phyloP scores from a whole-genome alignment of 2,797 vertebrate genomes.

The Macrochelys suwanniensis region DNA sequence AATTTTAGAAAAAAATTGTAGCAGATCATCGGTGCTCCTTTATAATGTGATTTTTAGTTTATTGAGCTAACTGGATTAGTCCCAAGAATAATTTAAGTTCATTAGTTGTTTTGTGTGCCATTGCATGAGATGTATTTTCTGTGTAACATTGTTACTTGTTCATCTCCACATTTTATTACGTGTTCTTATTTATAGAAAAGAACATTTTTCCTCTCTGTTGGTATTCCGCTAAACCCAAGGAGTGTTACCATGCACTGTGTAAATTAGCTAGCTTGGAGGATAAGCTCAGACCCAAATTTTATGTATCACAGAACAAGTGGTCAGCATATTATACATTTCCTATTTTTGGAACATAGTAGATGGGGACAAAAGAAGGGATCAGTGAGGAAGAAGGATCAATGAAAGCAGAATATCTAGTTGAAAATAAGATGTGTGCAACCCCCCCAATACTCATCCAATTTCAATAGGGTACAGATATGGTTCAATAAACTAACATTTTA shows the following conservation, averaged over 20 bases:
- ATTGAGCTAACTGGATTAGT: neutral
- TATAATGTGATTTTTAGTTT: neutral
- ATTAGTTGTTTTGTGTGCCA: neutral
- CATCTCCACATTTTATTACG: neutral
- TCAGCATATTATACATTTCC: constrained; percentile 23
- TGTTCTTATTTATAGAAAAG: neutral
- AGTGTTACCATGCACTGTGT: neutral
- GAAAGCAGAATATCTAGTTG: constrained; percentile 34
- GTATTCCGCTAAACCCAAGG: neutral
- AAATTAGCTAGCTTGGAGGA: constrained; percentile 19
- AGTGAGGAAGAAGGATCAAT: neutral
- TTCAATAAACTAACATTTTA: neutral
- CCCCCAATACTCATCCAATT: neutral
- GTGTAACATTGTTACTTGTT: neutral
- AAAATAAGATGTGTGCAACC: constrained; percentile 31
- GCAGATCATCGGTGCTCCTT: neutral
- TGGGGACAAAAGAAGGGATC: neutral
- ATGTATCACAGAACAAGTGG: constrained; percentile 17
- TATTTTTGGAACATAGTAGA: constrained; percentile 8
- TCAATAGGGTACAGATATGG: neutral
- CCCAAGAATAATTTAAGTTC: neutral
- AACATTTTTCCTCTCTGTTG: neutral
- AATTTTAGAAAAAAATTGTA: neutral
- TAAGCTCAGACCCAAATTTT: constrained; percentile 39
- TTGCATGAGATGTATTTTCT: neutral